phyloP scores from a whole-genome alignment of 2,888 invertebrate genomes.

The Agrochola macilenta region DNA sequence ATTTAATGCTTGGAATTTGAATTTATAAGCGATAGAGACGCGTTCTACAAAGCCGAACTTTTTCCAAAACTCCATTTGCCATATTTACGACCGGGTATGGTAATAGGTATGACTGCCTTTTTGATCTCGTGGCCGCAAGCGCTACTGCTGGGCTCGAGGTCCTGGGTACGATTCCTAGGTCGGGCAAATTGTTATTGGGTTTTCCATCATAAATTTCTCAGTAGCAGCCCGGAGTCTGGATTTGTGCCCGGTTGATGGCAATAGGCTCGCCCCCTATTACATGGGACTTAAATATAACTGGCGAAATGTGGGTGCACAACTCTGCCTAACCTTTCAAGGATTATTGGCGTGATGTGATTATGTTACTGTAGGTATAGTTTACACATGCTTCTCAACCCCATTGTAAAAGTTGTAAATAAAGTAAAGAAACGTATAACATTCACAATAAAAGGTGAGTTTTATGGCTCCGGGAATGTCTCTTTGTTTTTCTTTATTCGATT shows the following conservation, averaged over 20 bases:
- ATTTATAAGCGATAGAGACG: background rate
- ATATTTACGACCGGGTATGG: too few species aligned
- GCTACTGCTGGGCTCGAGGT: background rate
- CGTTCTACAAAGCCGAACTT: background rate
- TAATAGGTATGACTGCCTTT: too few species aligned
- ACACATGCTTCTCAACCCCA: conserved; percentile 4
- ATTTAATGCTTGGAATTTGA: background rate
- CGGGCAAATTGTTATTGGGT: background rate
- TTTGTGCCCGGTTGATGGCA: background rate
- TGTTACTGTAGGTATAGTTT: background rate
- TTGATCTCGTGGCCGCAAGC: background rate
- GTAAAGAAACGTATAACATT: conserved; percentile 59
- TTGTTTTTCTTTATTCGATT: conserved; percentile 67
- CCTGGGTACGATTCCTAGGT: background rate
- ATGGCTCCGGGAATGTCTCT: conserved; percentile 62
- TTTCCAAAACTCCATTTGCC: background rate
- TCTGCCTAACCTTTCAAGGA: background rate
- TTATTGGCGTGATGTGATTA: background rate
- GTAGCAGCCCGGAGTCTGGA: background rate
- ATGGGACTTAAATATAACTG: background rate
- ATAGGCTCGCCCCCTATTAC: background rate
- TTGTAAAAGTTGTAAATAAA: conserved; percentile 62
- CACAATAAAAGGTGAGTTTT: conserved; percentile 68
- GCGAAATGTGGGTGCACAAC: background rate
- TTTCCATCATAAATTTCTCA: background rate